These are phyloP conservation scores for Nesoenas mayeri DNA, from an alignment of 2,113 vertebrate species.

Conservation along the genomic window DNA sequence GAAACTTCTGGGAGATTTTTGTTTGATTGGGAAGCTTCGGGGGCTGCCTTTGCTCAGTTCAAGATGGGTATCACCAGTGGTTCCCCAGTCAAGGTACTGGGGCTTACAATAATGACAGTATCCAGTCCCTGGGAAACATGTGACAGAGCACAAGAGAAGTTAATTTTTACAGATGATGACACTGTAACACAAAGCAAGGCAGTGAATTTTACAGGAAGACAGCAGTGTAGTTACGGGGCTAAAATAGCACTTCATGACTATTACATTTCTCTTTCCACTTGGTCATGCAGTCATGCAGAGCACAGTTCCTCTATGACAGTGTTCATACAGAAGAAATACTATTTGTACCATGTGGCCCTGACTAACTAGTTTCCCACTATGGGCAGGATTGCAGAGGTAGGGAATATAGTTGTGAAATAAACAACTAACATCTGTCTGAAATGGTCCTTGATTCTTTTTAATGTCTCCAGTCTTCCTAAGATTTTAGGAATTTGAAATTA, in stretches of 20 bases:
- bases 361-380: background rate
- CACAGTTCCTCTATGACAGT: background rate
- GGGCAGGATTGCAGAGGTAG: background rate
- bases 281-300: background rate
- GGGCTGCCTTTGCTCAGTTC: background rate
- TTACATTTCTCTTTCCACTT: background rate
- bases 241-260: background rate
- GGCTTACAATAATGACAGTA: background rate
- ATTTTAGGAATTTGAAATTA: background rate
- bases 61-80: background rate
- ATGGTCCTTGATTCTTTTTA: background rate
- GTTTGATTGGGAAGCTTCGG: background rate
- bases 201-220: background rate
- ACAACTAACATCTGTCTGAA: background rate
- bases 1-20: background rate
- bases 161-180: background rate
- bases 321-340: background rate
- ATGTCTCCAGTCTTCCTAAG: background rate
- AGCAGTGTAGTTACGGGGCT: background rate
- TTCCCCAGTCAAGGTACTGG: background rate
- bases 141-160: background rate
- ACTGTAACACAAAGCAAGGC: background rate
- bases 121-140: rapidly evolving
- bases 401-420: background rate
- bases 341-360: background rate